These are phyloP conservation scores for Eudyptes chrysolophus DNA, from an alignment of 2,113 vertebrate genomes.

Conservation along the genomic window DNA sequence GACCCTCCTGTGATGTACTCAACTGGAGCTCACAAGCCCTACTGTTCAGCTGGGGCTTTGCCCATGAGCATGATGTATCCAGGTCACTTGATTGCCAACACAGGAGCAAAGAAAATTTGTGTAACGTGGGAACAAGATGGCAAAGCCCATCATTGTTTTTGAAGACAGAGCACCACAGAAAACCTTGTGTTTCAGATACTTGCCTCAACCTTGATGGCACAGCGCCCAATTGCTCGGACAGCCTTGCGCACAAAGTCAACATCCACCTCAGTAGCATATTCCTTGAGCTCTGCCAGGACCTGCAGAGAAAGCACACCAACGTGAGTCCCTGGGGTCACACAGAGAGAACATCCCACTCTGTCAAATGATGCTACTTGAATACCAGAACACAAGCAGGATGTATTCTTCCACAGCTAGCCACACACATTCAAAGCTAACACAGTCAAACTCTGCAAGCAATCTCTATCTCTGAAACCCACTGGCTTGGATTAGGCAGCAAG, in stretches of 20 bases:
- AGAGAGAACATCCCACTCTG: not conserved
- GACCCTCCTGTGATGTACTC: not conserved
- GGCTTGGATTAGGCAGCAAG: not conserved
- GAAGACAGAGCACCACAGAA: not conserved
- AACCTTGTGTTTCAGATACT: not conserved
- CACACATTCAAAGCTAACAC: not conserved
- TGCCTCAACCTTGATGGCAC: constrained; percentile 98
- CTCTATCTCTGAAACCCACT: not conserved
- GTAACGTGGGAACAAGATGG: rapidly evolving
- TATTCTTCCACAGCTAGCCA: not conserved
- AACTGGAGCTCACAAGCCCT: not conserved
- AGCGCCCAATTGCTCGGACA: constrained; percentile 95
- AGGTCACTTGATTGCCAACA: not conserved
- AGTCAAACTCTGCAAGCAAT: not conserved
- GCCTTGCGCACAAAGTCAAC: constrained; percentile 98
- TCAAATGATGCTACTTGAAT: not conserved
- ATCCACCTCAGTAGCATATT: constrained; percentile 97
- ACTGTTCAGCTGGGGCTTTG: not conserved
- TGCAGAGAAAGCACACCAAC: not conserved
- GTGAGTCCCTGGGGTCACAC: not conserved
- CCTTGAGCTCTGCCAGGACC: constrained; percentile 97
- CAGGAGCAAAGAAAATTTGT: not conserved
- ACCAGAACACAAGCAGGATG: rapidly evolving
- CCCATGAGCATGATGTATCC: rapidly evolving
- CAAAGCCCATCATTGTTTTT: not conserved